Conservation (phyloP, 2,888 invertebrate species). For the Uloborus plumipes region DNA sequence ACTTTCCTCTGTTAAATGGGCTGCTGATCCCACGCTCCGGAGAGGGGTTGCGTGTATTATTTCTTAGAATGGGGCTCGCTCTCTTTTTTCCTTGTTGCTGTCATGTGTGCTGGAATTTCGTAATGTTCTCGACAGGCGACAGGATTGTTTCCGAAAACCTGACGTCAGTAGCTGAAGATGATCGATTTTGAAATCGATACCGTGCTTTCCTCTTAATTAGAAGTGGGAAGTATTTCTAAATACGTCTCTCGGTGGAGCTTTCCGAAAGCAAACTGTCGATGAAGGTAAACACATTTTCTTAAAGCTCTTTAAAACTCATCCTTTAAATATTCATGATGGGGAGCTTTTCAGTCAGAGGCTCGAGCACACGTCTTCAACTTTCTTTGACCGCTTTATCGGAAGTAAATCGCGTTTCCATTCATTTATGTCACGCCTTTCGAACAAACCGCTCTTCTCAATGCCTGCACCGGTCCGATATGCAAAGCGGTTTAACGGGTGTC, state of each 20-base stretch:
- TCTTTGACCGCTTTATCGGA: conserved; percentile 14
- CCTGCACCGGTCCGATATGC: not conserved
- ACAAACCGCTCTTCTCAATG: not conserved
- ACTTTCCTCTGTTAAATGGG: too few relatives aligned
- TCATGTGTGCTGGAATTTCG: too few relatives aligned
- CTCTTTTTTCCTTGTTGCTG: too few relatives aligned
- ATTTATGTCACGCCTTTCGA: conserved; percentile 10
- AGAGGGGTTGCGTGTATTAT: too few relatives aligned
- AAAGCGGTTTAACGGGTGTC: not conserved
- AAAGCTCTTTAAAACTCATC: conserved; percentile 8
- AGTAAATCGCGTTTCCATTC: conserved; percentile 4
- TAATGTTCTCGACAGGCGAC: not conserved
- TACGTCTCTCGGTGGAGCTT: conserved; percentile 11
- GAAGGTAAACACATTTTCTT: conserved; percentile 27
- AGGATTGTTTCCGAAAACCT: conserved; percentile 14
- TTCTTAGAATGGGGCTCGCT: too few relatives aligned
- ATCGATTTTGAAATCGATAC: conserved; percentile 56
- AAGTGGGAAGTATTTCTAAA: conserved; percentile 51
- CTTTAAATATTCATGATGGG: conserved; percentile 29
- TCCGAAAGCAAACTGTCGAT: conserved; percentile 43
- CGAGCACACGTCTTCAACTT: conserved; percentile 1
- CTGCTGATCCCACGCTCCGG: too few relatives aligned
- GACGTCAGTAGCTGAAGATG: conserved; percentile 38
- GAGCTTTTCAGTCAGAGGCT: conserved; percentile 4
- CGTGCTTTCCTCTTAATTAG: conserved; percentile 39